A percentile compares a stretch with the other conserved stretches of the same genome.
Conservation (phyloP, 2,113 vertebrate genomes). For the Bagarius yarrelli region DNA sequence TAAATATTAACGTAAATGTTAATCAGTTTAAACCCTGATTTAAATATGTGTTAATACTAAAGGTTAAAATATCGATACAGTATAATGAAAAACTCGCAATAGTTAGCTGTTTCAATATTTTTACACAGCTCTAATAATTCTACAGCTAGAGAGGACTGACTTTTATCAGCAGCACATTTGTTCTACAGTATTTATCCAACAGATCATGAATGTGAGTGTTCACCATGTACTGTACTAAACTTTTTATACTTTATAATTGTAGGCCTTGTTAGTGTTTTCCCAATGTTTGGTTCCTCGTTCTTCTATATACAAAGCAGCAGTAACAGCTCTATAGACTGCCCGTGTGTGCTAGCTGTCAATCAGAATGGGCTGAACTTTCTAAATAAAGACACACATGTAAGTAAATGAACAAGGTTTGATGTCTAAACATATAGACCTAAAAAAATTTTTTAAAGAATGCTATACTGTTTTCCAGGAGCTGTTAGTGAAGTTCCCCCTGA, state of each 20-base stretch:
- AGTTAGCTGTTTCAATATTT: no score
- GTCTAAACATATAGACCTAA: not conserved
- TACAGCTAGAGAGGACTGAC: no score
- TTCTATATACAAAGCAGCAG: slow-evolving; percentile 96
- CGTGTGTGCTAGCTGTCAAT: slow-evolving; percentile 91
- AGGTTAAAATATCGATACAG: no score
- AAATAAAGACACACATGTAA: slow-evolving; percentile 88
- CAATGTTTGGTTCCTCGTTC: slow-evolving; percentile 95
- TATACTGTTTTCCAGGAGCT: slow-evolving; percentile 74
- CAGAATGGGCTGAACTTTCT: slow-evolving; percentile 94
- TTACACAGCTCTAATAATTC: no score
- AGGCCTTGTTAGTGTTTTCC: slow-evolving; percentile 90
- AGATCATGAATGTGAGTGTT: not conserved
- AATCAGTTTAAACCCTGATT: no score
- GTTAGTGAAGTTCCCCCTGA: slow-evolving; percentile 82
- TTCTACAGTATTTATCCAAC: not conserved
- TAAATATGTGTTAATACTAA: no score
- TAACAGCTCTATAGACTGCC: slow-evolving; percentile 75
- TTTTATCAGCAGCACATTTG: not conserved
- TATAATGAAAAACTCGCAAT: no score
- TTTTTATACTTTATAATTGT: slow-evolving; percentile 13
- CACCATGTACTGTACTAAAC: not conserved
- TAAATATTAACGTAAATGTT: no score
- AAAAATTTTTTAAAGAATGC: not conserved
- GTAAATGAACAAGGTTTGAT: slow-evolving; percentile 48